phyloP scores from a whole-genome alignment of 1,140 invertebrate species.

The Tetragnatha versicolor region DNA sequence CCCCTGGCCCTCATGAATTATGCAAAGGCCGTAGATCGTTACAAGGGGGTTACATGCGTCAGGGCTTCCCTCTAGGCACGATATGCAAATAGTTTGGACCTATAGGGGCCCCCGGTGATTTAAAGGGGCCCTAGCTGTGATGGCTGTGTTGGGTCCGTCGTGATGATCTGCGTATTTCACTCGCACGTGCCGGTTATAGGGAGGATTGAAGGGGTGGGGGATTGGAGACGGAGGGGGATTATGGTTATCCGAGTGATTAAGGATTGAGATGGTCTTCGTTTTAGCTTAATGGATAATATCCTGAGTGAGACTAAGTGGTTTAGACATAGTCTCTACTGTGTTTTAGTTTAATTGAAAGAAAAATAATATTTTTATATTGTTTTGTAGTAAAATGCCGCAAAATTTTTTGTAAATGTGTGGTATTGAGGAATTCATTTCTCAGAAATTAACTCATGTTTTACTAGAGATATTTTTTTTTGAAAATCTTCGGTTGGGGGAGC shows the following conservation, averaged over 20 bases:
- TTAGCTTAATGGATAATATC: background rate
- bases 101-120: background rate
- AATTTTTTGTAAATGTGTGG: no score
- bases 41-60: constrained; percentile 28
- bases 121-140: background rate
- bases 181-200: background rate
- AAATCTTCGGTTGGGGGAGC: no score
- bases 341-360: no score
- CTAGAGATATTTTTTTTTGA: no score
- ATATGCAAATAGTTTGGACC: constrained; percentile 27
- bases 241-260: background rate
- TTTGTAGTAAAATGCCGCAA: no score
- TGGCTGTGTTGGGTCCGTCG: background rate
- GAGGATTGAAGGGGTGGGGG: background rate
- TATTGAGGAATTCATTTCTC: no score
- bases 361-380: no score
- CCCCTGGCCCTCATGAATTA: constrained; percentile 27
- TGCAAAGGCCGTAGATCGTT: background rate
- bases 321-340: no score
- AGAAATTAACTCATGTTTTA: no score
- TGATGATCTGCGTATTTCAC: background rate
- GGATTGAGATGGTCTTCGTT: background rate
- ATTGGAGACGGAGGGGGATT: background rate
- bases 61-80: constrained; percentile 29
- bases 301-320: no score